Percentiles rank a stretch among this genome's conserved stretches.
Conservation (phyloP, 2,797 vertebrate genomes). For the Danionella dracula region DNA sequence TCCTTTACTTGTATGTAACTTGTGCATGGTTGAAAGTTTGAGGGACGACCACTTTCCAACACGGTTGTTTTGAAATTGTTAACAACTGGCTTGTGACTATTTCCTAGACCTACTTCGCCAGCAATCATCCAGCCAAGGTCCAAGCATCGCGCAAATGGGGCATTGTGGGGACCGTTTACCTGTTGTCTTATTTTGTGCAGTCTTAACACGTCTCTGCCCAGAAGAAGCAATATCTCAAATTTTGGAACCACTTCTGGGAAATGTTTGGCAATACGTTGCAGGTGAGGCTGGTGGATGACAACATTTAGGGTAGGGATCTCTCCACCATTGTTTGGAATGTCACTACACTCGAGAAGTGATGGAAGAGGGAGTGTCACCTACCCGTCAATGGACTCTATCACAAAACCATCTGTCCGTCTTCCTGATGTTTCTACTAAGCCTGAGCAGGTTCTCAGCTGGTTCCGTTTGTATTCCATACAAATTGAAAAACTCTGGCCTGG, state of each 20-base stretch:
- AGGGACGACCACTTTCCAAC: too few relatives aligned
- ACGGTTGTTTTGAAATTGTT: too few relatives aligned
- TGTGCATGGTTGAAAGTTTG: too few relatives aligned
- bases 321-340: slow-evolving; percentile 22
- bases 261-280: slow-evolving; percentile 7
- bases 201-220: slow-evolving; percentile 10
- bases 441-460: slow-evolving; percentile 34
- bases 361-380: slow-evolving; percentile 11
- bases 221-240: slow-evolving; percentile 24
- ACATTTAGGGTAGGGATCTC: slow-evolving; percentile 38
- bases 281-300: slow-evolving; percentile 29
- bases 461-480: slow-evolving; percentile 7
- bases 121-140: slow-evolving; percentile 37
- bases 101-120: slow-evolving; percentile 32
- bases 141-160: slow-evolving; percentile 7
- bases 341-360: slow-evolving; percentile 34
- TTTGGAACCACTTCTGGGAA: slow-evolving; percentile 37
- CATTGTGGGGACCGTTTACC: slow-evolving; percentile 9
- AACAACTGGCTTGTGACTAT: slow-evolving; percentile 27
- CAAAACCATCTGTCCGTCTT: slow-evolving; percentile 19
- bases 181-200: slow-evolving; percentile 27
- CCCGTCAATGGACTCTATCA: slow-evolving; percentile 21
- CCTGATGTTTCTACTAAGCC: slow-evolving; percentile 7
- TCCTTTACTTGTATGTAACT: not conserved
- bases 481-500: slow-evolving; percentile 31